Evolutionary conservation across 2,797 vertebrate species (phyloP).

Genomic region (Coccyzus lansbergi): DNA sequence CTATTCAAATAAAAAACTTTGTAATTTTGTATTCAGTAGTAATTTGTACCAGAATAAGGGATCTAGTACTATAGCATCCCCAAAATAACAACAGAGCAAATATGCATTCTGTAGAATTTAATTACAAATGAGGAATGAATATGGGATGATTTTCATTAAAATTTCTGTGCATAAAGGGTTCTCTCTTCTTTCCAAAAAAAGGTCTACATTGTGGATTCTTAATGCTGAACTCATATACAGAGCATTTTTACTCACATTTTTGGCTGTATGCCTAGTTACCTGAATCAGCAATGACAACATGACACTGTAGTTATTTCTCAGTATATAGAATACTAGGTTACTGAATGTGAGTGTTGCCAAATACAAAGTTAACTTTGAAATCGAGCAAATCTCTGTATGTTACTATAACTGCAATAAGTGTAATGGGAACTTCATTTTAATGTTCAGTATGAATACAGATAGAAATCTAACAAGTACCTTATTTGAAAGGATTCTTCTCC

Average conservation of each 20-base stretch:
- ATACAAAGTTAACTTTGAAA: background rate
- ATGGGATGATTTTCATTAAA: background rate
- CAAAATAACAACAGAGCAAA: background rate
- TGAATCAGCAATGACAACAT: background rate
- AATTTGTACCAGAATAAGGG: background rate
- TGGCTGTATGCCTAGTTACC: background rate
- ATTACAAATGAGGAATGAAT: background rate
- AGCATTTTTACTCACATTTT: background rate
- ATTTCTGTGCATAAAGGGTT: background rate
- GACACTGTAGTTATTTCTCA: background rate
- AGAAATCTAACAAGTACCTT: background rate
- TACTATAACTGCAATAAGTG: background rate
- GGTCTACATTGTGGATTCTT: accelerated
- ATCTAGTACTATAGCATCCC: background rate
- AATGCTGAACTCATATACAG: background rate
- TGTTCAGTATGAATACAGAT: background rate
- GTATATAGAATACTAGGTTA: background rate
- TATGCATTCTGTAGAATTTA: background rate
- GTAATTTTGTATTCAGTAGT: background rate
- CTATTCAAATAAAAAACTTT: background rate
- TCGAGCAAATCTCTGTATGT: background rate
- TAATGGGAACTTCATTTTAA: background rate
- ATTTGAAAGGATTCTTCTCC: background rate
- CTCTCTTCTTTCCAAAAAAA: background rate
- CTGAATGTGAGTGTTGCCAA: background rate